Evolutionary conservation across 1,140 invertebrate genomes (phyloP), one percentile per base, ranked within the genome.

Genomic region (Spodoptera litura): DNA sequence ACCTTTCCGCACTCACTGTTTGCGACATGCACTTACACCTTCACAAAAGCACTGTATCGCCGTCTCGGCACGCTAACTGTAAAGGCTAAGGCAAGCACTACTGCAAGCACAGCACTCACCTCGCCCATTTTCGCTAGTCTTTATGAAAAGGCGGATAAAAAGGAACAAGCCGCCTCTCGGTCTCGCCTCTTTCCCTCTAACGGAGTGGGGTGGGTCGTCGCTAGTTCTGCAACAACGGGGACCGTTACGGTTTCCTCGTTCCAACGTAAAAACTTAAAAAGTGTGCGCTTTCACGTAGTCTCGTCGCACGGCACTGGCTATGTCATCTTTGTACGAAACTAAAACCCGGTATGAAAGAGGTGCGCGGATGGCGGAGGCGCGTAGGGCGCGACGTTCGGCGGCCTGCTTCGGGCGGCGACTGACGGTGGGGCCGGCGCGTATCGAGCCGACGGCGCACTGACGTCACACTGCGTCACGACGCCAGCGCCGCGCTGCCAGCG

Each of bases 401-500:
- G 93, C 93, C 93, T 91, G 91, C 84, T 89, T 88, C 91, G 92
- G 92, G 91, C 92, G 92, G 91, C 92, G 94, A 94, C 92, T 93
- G 92, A 86, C 85, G 89, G 81, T 84, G 86, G 88, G 85, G 88
- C 86, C 87, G 83, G 87, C 89, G 88, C 86, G 87, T 93, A 93
- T 94, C 83, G 92, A 93, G 92, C 90, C 89, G 90, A 86, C 86
- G 85, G 92, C 90, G 88, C 92, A 91, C 89, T 93, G 93, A 93
- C 94, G 94, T 94, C 94, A 95, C 93, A 95, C 93, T 95, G 94
- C 93, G 94, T 95, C 93, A 94, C 93, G 93, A 92, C 93, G 93
- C 93, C 90, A 93, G 91, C 91, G 91, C 92, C 90, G 91, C 85
- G 84, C 85, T 80, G 82, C 77, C 78, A 61, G 59, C 83, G 87